Evolutionary conservation across 2,888 invertebrate genomes (phyloP), one percentile per base, ranked within the genome.

Genomic region (Leptinotarsa peninsularis): DNA sequence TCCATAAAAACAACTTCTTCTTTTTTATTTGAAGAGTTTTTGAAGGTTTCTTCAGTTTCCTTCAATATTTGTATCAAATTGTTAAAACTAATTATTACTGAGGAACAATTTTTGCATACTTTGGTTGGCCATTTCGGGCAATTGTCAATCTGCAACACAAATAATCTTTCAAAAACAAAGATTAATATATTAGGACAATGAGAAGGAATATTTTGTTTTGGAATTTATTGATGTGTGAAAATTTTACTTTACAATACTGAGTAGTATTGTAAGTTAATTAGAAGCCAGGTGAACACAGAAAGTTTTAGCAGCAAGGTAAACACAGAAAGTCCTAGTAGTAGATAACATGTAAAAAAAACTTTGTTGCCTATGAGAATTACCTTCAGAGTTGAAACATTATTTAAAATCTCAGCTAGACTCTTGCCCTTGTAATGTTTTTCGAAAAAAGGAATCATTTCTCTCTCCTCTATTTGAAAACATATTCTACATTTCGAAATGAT

Each of bases 1-100:
- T 76, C 76, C 67, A 76, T 71, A 50, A 74, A 76, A 23, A 74
- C 69, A 21, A 72, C 72, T 43, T 76, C 76, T 72, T 75, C 72
- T 49, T 72, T 76, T 66, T 76, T 76, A 50, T 27, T 66, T 21
- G 56, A 60, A 7, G 58, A 43, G 21, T 75, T 54, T 23, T 15
- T 73, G 15, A 73, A 56, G 15, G 43, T 18, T 7, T 63, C 23
- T 23, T 75, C 68, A 23, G 71, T 68, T 7, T 56, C 75, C 52
- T 78, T 68, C 60, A 71, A 75, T 52, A 23, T 60, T 17, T 73
- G 71, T 49, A 78, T 63, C 63, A 78, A 67, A 49, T 69, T 66
- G 7, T 68, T 43, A 54, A 78, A 78, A 69, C 17, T 75, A 43
- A 78, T 69, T 15, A 78, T 74, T 43, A 73, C 66, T 13, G 67